Conservation (phyloP, 2,113 vertebrate species). For the Pterophyllum scalare region DNA sequence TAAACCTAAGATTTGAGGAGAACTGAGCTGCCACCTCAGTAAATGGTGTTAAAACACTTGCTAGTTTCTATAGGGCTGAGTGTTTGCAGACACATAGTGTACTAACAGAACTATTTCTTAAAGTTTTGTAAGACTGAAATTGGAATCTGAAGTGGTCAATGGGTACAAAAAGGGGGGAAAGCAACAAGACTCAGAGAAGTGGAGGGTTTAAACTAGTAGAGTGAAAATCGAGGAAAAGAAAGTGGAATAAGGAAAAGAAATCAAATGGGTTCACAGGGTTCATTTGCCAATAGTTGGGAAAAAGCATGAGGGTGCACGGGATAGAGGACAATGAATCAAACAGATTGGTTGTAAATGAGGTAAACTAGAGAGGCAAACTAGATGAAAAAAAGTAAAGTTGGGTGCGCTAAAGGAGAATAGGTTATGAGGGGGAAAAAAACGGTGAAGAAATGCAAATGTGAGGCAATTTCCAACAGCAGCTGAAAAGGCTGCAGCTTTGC, state of each 20-base stretch:
- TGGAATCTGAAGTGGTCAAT: constrained; percentile 43
- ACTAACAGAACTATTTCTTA: constrained; percentile 38
- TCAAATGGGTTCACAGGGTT: constrained; percentile 31
- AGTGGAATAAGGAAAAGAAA: constrained; percentile 32
- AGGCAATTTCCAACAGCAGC: background rate
- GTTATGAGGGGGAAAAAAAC: constrained; percentile 25
- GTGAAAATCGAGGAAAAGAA: constrained; percentile 1
- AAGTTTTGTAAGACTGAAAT: constrained; percentile 37
- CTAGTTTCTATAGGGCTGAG: background rate
- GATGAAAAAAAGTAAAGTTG: constrained; percentile 34
- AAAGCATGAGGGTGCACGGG: background rate
- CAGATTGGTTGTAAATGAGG: constrained; percentile 33
- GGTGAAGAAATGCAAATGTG: constrained; percentile 2
- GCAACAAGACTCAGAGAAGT: background rate
- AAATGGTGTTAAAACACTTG: constrained; percentile 44
- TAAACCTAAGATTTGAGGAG: constrained; percentile 17
- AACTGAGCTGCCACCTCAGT: constrained; percentile 18
- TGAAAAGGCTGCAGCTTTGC: constrained; percentile 10
- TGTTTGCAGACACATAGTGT: constrained; percentile 16
- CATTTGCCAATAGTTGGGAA: constrained; percentile 29
- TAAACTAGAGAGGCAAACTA: constrained; percentile 10
- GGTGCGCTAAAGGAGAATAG: constrained; percentile 34
- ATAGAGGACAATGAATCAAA: constrained; percentile 35
- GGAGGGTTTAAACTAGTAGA: constrained; percentile 22
- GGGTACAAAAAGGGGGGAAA: background rate